Base-by-base conservation (phyloP, 2,113 vertebrate species). In the Struthidea cinerea region DNA sequence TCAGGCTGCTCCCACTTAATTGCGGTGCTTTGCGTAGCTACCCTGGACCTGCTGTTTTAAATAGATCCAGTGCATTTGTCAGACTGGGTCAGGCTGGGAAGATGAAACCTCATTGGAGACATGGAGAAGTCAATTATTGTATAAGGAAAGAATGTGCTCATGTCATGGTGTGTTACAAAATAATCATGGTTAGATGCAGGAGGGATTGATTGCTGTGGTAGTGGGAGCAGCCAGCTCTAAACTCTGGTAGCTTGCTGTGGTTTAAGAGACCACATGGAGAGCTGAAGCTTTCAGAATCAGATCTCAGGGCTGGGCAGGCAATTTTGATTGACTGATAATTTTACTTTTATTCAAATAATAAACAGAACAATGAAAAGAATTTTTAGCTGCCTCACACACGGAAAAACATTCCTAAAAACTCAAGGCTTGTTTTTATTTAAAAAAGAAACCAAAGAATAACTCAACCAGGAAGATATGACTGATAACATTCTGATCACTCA, bases 1-100 rank as follows among this genome's bases (percentile, higher is more conserved):
- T 97, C 96, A 94, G 84, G 55, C 70, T 67, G 90, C 96, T 96
- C 96, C 96, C 94, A 87, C 89, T 96, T 97, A 97, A 97, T 97
- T 97, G 85, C 18, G 17, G 61, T 71, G 79, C 68, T 90, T 93
- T 82, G 52, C 5, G 0, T 81, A 82, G 90, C 95, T 95, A 87
- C 77, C 13, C 70, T 56, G 52, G 79, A 78, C 91, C 63, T 94
- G 95, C 83, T 91, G 86, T 87, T 96, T 94, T 93, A 93, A 87
- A 60, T 79, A 88, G 83, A 93, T 49, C 63, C 86, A n/a, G 53
- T 60, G 49, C 61, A 81, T 96, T 95, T 95, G 81, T 92, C 93
- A 88, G 77, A 16, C 11, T 76, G 44, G 84, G 73, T 78, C 80
- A 73, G 87, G 42, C 86, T 95, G 71, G 75, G 87, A 94, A 96